Evolutionary conservation across 2,113 vertebrate genomes (phyloP).

Genomic region (Malurus cyaneus): DNA sequence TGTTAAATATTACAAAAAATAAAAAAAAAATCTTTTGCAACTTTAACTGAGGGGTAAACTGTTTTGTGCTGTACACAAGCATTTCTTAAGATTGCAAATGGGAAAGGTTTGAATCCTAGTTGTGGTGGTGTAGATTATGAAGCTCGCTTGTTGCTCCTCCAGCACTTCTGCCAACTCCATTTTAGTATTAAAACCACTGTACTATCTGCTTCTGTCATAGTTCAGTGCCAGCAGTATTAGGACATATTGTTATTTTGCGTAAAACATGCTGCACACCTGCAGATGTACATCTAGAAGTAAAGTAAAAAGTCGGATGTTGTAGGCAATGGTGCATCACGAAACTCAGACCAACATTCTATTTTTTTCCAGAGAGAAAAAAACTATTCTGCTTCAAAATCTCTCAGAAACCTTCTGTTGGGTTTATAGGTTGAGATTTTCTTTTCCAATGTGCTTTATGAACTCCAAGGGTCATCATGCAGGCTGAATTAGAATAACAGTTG

Average conservation of each 20-base stretch:
- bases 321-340: background rate
- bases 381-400: background rate
- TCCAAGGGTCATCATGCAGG: conserved; percentile 40
- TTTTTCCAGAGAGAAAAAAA: background rate
- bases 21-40: background rate
- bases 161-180: background rate
- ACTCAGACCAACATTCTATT: background rate
- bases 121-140: background rate
- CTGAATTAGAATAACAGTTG: conserved; percentile 27
- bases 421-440: background rate
- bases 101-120: background rate
- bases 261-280: background rate
- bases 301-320: background rate
- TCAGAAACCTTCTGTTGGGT: background rate
- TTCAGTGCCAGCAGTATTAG: background rate
- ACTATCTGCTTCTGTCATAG: background rate
- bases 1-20: background rate
- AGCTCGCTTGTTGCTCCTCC: background rate
- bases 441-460: background rate
- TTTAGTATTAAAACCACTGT: background rate
- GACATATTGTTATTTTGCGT: background rate
- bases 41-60: background rate
- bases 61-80: background rate
- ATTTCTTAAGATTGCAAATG: background rate
- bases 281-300: background rate